Conservation (phyloP, 23 tunicate species). For the Trididemnum nubilum region DNA sequence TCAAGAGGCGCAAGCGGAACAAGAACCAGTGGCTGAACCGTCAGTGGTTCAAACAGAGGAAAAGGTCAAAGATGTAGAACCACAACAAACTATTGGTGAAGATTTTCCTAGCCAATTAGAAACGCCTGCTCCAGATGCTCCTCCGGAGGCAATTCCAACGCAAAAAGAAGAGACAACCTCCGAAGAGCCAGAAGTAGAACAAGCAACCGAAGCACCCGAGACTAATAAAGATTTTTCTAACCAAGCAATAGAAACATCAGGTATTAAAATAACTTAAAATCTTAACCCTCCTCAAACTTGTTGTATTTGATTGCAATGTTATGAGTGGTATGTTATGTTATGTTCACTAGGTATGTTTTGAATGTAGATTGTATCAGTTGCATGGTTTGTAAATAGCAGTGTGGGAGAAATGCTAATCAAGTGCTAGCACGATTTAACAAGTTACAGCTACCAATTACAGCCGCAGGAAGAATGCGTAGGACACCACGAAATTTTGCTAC, state of each 20-base stretch:
- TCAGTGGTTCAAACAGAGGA: background rate
- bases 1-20: background rate
- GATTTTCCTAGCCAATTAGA: background rate
- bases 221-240: constrained; percentile 12
- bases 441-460: too few species aligned
- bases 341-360: too few species aligned
- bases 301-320: background rate
- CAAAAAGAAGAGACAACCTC: background rate
- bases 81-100: background rate
- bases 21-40: background rate
- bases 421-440: too few species aligned
- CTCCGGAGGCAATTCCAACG: background rate
- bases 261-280: background rate
- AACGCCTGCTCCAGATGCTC: background rate
- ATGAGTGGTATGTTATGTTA: background rate
- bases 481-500: too few species aligned
- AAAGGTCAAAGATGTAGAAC: background rate
- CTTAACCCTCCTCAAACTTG: background rate
- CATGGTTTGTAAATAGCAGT: too few species aligned
- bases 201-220: background rate
- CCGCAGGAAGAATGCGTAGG: too few species aligned
- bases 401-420: too few species aligned
- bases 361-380: too few species aligned
- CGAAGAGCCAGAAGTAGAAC: background rate
- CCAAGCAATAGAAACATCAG: constrained; percentile 7